Evolutionary conservation across 2,797 vertebrate genomes (phyloP).

Genomic region (Helicolenus hilgendorfi): DNA sequence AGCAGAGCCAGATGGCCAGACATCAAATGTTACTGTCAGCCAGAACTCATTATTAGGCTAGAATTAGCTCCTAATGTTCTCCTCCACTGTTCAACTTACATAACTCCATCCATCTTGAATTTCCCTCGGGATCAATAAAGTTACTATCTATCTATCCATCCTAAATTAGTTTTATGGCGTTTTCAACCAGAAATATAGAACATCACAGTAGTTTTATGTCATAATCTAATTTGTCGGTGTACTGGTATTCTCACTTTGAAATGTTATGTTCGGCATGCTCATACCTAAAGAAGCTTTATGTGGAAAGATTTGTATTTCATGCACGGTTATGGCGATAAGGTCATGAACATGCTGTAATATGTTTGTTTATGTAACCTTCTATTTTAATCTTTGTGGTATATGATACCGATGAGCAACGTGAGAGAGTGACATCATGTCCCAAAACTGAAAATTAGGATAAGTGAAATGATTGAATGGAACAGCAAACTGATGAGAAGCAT

Average conservation of each 20-base stretch:
- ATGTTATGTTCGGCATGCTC: background rate
- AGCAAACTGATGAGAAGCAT: background rate
- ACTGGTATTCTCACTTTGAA: background rate
- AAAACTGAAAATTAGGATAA: background rate
- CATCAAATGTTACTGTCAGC: conserved; percentile 29
- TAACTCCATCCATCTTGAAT: background rate
- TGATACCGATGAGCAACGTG: background rate
- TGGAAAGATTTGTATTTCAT: background rate
- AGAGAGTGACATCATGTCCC: background rate
- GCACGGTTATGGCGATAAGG: background rate
- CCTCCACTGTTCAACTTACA: conserved; percentile 15
- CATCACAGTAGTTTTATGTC: background rate
- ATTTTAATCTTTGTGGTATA: background rate
- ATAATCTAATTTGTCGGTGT: background rate
- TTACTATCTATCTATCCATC: too few species aligned
- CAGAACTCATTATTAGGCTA: conserved; percentile 34
- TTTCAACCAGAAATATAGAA: background rate
- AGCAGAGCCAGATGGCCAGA: conserved; percentile 25
- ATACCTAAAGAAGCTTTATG: background rate
- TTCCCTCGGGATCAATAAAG: too few species aligned
- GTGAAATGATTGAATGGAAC: conserved; percentile 2
- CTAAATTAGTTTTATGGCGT: conserved; percentile 14
- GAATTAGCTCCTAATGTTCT: conserved; percentile 43
- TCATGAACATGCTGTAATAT: background rate
- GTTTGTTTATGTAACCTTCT: background rate